A percentile compares a stretch with the other conserved stretches of the same genome.
phyloP scores from a whole-genome alignment of 2,113 vertebrate genomes.

The Pitta sordida region DNA sequence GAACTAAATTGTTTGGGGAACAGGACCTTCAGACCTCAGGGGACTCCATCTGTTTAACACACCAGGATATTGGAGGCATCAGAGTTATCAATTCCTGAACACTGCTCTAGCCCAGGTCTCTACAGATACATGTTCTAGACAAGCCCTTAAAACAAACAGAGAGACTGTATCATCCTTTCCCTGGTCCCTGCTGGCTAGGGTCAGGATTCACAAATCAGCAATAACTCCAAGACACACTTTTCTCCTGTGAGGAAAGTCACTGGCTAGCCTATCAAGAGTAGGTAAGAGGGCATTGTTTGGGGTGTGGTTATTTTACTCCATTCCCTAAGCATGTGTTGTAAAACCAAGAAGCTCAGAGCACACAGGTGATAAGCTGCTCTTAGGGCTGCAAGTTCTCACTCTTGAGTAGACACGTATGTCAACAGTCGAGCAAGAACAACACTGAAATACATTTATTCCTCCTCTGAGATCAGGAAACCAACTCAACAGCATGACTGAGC shows the following conservation, averaged over 20 bases:
- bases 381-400: not conserved
- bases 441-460: not conserved
- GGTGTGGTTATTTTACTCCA: not conserved
- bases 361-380: not conserved
- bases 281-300: not conserved
- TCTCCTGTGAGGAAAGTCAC: not conserved
- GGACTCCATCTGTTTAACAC: not conserved
- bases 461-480: not conserved
- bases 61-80: not conserved
- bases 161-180: not conserved
- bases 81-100: not conserved
- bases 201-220: not conserved
- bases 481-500: not conserved
- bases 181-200: not conserved
- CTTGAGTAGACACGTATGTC: not conserved
- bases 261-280: not conserved
- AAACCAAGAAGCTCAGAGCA: not conserved
- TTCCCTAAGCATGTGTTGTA: not conserved
- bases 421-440: not conserved
- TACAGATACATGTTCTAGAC: not conserved
- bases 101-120: not conserved
- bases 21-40: not conserved
- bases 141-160: not conserved
- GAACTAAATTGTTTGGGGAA: not conserved
- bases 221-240: not conserved